These are phyloP conservation scores for Caenorhabditis sp. DNA, from an alignment of 2,888 invertebrate genomes.

Conservation along the genomic window DNA sequence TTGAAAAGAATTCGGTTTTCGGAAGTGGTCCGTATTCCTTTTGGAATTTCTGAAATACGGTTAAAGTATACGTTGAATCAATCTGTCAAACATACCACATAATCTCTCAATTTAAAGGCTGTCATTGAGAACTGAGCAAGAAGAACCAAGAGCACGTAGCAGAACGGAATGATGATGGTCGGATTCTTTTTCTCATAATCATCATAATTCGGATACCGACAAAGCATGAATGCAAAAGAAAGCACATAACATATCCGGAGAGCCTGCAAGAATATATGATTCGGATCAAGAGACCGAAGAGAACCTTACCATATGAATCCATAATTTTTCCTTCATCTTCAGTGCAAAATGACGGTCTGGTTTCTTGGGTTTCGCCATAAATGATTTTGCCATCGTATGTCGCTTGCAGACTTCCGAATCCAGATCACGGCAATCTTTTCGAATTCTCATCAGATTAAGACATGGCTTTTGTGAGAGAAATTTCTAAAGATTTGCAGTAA, in stretches of 20 bases:
- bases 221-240: constrained; percentile 31
- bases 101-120: constrained; percentile 13
- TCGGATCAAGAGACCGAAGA: too few species aligned
- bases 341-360: background rate
- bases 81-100: constrained; percentile 8
- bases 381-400: background rate
- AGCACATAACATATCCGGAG: constrained; percentile 1
- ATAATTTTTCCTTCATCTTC: constrained; percentile 4
- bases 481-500: constrained; percentile 16
- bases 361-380: background rate
- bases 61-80: background rate
- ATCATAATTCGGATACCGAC: constrained; percentile 20
- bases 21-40: background rate
- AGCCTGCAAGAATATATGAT: background rate
- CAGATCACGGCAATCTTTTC: background rate
- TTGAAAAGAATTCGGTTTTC: background rate
- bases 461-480: constrained; percentile 33
- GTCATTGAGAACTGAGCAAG: constrained; percentile 31
- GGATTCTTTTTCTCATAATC: background rate
- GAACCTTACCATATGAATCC: constrained; percentile 25
- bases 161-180: background rate
- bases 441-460: constrained; percentile 1
- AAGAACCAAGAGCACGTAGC: constrained; percentile 23
- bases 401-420: background rate
- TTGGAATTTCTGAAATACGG: background rate